Conservation (phyloP, 2,797 vertebrate species). For the Apogon hyalosoma region DNA sequence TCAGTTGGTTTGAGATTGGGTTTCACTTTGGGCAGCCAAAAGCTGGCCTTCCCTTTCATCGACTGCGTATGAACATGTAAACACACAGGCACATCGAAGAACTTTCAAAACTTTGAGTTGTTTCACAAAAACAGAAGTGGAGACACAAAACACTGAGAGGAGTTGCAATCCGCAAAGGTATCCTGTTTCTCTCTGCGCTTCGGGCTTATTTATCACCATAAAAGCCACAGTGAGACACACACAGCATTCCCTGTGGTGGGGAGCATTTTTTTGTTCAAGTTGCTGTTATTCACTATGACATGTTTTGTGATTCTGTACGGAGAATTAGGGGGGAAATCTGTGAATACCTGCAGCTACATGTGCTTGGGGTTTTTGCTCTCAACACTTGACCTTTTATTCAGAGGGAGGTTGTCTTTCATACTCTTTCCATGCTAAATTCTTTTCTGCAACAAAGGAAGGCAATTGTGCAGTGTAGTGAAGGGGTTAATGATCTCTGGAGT, state of each 20-base stretch:
- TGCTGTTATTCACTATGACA: constrained; percentile 23
- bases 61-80: constrained; percentile 54
- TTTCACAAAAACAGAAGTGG: constrained; percentile 24
- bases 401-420: constrained; percentile 39
- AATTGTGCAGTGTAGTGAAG: constrained; percentile 54
- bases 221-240: constrained; percentile 36
- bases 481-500: constrained; percentile 80
- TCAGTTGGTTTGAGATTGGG: constrained; percentile 38
- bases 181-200: constrained; percentile 49
- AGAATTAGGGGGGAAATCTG: constrained; percentile 20
- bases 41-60: constrained; percentile 44
- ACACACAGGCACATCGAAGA: constrained; percentile 31
- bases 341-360: constrained; percentile 7
- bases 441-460: constrained; percentile 65
- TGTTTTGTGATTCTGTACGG: constrained; percentile 31
- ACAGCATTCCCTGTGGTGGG: constrained; percentile 19
- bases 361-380: constrained; percentile 25
- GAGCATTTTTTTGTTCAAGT: constrained; percentile 34
- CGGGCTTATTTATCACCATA: constrained; percentile 32
- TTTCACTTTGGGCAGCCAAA: constrained; percentile 52
- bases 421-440: constrained; percentile 51
- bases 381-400: constrained; percentile 64
- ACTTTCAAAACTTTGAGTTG: constrained; percentile 27
- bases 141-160: constrained; percentile 43
- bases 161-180: constrained; percentile 54